Conservation (phyloP, 2,797 vertebrate genomes). For the Pachyuromys duprasi region DNA sequence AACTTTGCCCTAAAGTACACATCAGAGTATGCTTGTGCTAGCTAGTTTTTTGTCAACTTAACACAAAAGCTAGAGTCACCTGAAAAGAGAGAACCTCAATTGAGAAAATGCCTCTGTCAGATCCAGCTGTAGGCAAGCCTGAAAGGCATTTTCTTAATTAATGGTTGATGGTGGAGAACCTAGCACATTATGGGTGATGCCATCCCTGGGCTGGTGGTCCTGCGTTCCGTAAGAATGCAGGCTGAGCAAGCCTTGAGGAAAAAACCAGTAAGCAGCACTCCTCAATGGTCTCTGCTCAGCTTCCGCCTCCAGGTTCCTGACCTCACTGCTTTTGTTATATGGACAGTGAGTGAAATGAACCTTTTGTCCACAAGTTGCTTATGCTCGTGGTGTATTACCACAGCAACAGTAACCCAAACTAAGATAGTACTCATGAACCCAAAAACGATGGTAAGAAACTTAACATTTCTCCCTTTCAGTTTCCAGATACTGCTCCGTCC, state of each 20-base stretch:
- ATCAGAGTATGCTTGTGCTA: not conserved
- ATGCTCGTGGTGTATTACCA: not conserved
- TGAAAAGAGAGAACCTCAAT: not conserved
- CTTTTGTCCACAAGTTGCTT: not conserved
- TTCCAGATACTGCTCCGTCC: slow-evolving; percentile 46
- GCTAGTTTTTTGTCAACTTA: not conserved
- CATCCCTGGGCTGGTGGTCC: not conserved
- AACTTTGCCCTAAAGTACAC: slow-evolving; percentile 22
- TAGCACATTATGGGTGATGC: not conserved
- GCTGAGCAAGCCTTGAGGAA: not conserved
- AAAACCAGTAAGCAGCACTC: not conserved
- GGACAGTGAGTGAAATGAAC: not conserved
- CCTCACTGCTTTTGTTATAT: not conserved
- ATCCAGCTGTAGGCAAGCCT: not conserved
- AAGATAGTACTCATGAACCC: slow-evolving; percentile 1
- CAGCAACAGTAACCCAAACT: not conserved
- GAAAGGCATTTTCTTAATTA: not conserved
- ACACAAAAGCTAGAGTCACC: not conserved
- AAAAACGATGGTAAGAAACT: slow-evolving; percentile 28
- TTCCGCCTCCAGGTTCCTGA: not conserved
- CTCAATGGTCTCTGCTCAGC: not conserved
- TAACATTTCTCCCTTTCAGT: slow-evolving; percentile 20
- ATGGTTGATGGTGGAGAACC: not conserved
- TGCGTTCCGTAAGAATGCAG: not conserved
- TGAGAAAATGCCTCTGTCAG: not conserved